Base-by-base conservation (phyloP, 2,888 invertebrate species). In the Stenoptilia bipunctidactyla region DNA sequence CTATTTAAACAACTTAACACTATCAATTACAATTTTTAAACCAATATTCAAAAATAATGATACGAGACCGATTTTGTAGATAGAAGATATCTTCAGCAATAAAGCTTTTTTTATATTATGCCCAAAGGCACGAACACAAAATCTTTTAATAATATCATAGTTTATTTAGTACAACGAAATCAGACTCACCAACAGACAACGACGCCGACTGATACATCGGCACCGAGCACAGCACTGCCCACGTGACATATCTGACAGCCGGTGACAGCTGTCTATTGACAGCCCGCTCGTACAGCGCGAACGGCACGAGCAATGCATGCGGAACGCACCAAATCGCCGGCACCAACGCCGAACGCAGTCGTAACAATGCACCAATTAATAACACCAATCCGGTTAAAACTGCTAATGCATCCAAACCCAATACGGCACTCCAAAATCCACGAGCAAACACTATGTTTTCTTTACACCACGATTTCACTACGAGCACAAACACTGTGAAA, bases 181-280 rank as follows among this genome's bases (percentile, higher is more conserved):
- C n/a, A n/a, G 8, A 20, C 20, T 20, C 8, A 20, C 20, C 20
- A 3, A 20, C 20, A 20, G 20, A 5, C 20, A 20, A 20, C 4
- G 20, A 20, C 20, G 20, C 20, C 20, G 20, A 20, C 20, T 20
- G 20, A 8, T 20, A 20, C 20, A 20, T 20, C 4, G 20, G 86
- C 44, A 92, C 80, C 49, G 90, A 87, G 52, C 88, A 89, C 58
- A 91, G 85, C 51, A 88, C 75, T 71, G 93, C 93, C 54, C 89
- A 86, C 38, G 87, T 2, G 6, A 3, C n/a, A 3, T n/a, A 30
- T n/a, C 30, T 2, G 6, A n/a, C 30, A 4, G 30, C 30, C 86
- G 67, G 90, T 89, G 46, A 90, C 50, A 87, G 86, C 15, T 92
- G 91, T 51, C 12, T 4, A 4, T n/a, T 2, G 6, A 4, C 2